Evolutionary conservation across 2,113 vertebrate species (phyloP), one percentile per base, ranked within the genome.

Genomic region (Serinus canaria): DNA sequence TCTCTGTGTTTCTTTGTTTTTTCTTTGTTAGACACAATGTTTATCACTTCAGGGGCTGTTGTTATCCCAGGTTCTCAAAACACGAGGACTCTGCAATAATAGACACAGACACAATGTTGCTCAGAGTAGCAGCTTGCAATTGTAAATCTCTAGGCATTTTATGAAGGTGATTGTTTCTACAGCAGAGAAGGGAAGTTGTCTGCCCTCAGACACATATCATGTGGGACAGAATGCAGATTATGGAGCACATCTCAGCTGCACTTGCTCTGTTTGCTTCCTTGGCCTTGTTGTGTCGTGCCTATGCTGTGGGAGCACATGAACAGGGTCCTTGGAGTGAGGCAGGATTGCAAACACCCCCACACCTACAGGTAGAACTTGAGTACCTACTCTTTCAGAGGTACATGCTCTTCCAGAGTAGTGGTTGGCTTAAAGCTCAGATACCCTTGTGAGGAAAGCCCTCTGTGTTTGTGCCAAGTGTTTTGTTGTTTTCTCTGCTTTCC

Each of bases 271-370:
- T 94, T 77, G 69, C 49, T 67, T 59, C 69, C 22, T 46, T 49
- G 67, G 67, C 70, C 16, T 62, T 30, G 13, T 0, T 37, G 52
- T 15, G n/a, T 3, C 53, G 56, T 31, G 21, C 41, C 60, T 4
- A 1, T 21, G 33, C 41, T 30, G 1, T 0, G 0, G 5, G 3
- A 49, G 53, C 28, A 13, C 25, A 10, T 2, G 0, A n/a, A 6
- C 20, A 18, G 44, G 43, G 33, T 52, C 69, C 87, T 68, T 35
- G 62, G 25, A n/a, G 60, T 2, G 44, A 49, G 41, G 77, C 3
- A 16, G 66, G 31, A 16, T 2, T 60, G 46, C 78, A 66, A 72
- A 50, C 22, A 43, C 28, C 44, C 49, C 12, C 21, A 52, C 14
- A 23, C 19, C 33, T 30, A 10, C 53, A 35, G 28, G 7, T 7